Conservation (phyloP, 2,797 vertebrate genomes). For the Coregonus ussuriensis region DNA sequence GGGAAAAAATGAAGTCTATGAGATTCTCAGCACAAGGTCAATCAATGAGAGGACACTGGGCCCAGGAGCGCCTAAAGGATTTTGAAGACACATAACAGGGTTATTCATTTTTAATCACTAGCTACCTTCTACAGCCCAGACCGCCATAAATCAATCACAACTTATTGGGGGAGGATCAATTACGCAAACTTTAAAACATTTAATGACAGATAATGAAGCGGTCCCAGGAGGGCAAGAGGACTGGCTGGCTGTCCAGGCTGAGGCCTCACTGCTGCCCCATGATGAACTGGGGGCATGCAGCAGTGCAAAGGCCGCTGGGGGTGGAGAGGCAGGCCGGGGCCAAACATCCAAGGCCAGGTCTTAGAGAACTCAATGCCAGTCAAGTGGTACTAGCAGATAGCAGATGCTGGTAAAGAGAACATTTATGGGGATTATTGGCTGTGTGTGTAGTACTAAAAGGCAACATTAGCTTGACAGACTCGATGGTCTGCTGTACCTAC, state of each 20-base stretch:
- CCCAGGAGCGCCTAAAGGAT: slow-evolving; percentile 97
- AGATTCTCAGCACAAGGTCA: slow-evolving; percentile 93
- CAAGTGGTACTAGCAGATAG: slow-evolving; percentile 2
- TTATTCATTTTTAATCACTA: slow-evolving; percentile 98
- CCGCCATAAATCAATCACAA: slow-evolving; percentile 98
- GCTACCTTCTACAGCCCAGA: slow-evolving; percentile 82
- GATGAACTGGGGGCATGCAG: slow-evolving; percentile 66
- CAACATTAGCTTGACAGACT: slow-evolving; percentile 15
- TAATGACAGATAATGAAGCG: slow-evolving; percentile 99
- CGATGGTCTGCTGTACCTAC: neutral
- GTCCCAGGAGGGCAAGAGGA: slow-evolving; percentile 72
- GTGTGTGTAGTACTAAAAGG: slow-evolving; percentile 7
- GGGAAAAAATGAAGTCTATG: slow-evolving; percentile 80
- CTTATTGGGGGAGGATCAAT: slow-evolving; percentile 98
- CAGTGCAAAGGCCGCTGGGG: neutral
- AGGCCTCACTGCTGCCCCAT: slow-evolving; percentile 62
- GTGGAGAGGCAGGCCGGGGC: slow-evolving; percentile 2
- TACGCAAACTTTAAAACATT: slow-evolving; percentile 99
- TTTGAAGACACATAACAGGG: slow-evolving; percentile 90
- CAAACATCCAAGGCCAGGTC: slow-evolving; percentile 53
- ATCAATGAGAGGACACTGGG: slow-evolving; percentile 91
- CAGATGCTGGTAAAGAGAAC: neutral
- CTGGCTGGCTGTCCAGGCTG: slow-evolving; percentile 49
- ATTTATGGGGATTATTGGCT: slow-evolving; percentile 26
- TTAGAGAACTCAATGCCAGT: neutral